Conservation (phyloP, 35 echinoderm and acorn worm species). For the Heliocidaris erythrogramma region DNA sequence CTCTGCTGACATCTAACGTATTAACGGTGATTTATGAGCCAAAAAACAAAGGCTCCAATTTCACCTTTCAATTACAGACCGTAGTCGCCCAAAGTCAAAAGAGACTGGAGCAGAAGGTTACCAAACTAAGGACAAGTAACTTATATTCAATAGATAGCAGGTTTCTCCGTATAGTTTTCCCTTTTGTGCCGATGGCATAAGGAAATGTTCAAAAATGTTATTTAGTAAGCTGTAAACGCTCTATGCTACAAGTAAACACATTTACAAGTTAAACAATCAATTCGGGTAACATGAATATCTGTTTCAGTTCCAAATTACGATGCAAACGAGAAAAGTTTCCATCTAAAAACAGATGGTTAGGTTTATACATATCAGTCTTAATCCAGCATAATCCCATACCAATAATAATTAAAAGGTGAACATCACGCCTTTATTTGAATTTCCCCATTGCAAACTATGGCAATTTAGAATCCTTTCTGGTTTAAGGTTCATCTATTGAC, state of each 20-base stretch:
- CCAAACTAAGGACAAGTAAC: background rate
- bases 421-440: too few species aligned
- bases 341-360: too few species aligned
- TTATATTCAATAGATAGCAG: background rate
- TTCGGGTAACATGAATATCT: background rate
- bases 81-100: background rate
- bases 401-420: too few species aligned
- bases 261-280: background rate
- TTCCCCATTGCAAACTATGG: too few species aligned
- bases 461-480: too few species aligned
- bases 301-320: too few species aligned
- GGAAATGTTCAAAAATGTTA: background rate
- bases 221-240: background rate
- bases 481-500: too few species aligned
- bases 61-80: background rate
- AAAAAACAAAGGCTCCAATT: conserved; percentile 4
- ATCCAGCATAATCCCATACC: too few species aligned
- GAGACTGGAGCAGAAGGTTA: background rate
- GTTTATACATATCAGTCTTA: too few species aligned
- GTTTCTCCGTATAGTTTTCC: background rate
- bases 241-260: background rate
- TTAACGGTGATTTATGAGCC: conserved; percentile 9
- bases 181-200: background rate
- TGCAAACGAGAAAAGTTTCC: too few species aligned
- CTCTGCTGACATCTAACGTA: background rate